Conservation (phyloP, 1,140 invertebrate genomes). For the Brachionus angularis region DNA sequence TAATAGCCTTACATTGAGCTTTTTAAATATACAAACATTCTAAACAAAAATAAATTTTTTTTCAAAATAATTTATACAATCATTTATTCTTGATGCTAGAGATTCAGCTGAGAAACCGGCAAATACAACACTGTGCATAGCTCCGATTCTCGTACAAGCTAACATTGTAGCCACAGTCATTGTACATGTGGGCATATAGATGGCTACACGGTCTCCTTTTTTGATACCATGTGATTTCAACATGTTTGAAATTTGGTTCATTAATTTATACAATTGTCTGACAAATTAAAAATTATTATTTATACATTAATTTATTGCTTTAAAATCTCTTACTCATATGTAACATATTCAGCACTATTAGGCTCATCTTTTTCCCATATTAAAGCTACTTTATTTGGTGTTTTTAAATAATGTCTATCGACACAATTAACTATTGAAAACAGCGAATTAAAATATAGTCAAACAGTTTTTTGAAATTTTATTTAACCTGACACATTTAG, state of each 20-base stretch:
- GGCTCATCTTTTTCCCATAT: conserved; percentile 64
- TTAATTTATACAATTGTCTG: conserved; percentile 37
- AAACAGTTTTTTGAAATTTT: background rate
- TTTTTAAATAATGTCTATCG: conserved; percentile 58
- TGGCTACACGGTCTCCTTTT: conserved; percentile 62
- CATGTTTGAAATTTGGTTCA: conserved; percentile 56
- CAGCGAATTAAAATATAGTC: background rate
- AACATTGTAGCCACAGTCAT: conserved; percentile 60
- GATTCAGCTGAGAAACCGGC: conserved; percentile 65
- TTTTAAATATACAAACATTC: too few species aligned
- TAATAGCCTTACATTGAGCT: conserved; percentile 51
- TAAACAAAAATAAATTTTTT: background rate
- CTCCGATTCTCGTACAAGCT: conserved; percentile 61
- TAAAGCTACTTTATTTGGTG: conserved; percentile 59
- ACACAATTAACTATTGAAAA: conserved; percentile 59
- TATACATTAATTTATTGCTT: conserved; percentile 49
- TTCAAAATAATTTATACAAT: conserved; percentile 52
- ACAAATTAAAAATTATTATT: background rate
- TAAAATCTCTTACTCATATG: conserved; percentile 56
- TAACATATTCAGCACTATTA: conserved; percentile 55
- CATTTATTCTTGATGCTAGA: conserved; percentile 61
- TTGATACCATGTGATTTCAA: conserved; percentile 57
- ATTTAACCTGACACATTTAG: conserved; percentile 57
- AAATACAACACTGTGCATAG: conserved; percentile 64
- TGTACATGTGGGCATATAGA: conserved; percentile 61